A percentile compares a stretch with the other conserved stretches of the same genome.
These are phyloP conservation scores for Drosophila borborema DNA, from an alignment of 2,888 invertebrate species.

Conservation along the genomic window DNA sequence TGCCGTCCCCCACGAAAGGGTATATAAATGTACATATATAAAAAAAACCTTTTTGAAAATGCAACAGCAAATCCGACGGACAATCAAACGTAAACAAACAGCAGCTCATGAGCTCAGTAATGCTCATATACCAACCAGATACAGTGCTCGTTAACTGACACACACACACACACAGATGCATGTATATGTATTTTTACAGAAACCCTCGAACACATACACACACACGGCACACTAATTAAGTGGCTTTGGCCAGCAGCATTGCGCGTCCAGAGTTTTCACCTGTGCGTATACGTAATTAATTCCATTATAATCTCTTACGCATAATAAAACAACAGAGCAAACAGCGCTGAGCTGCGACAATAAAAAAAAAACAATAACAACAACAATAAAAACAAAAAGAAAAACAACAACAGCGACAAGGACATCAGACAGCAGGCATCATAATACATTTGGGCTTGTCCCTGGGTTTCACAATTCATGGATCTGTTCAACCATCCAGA, in stretches of 20 bases:
- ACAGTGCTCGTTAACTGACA: conserved; percentile 29
- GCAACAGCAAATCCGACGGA: conserved; percentile 47
- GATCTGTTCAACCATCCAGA: conserved; percentile 10
- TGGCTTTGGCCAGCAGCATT: conserved; percentile 40
- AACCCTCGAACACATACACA: conserved; percentile 7
- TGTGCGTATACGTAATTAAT: conserved; percentile 78
- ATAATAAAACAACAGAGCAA: conserved; percentile 68
- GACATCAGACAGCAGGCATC: conserved; percentile 38
- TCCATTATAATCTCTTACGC: conserved; percentile 79
- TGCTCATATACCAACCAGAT: conserved; percentile 16
- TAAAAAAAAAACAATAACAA: conserved; percentile 11
- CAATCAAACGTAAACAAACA: conserved; percentile 73
- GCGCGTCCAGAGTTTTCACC: conserved; percentile 54
- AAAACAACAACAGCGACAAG: conserved; percentile 1
- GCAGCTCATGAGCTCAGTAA: conserved; percentile 26
- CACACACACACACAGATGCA: neutral
- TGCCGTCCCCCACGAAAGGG: conserved; percentile 32
- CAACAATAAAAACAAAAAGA: too few relatives aligned
- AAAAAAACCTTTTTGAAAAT: conserved; percentile 13
- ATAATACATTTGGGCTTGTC: conserved; percentile 37
- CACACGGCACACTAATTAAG: conserved; percentile 56
- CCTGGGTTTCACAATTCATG: conserved; percentile 1
- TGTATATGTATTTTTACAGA: conserved; percentile 9
- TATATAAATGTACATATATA: conserved; percentile 33
- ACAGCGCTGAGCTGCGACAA: conserved; percentile 36